Percentiles rank a stretch among this genome's conserved stretches.
These are phyloP conservation scores for Caenorhabditis sp. DNA, from an alignment of 2,888 invertebrate species.

Conservation along the genomic window DNA sequence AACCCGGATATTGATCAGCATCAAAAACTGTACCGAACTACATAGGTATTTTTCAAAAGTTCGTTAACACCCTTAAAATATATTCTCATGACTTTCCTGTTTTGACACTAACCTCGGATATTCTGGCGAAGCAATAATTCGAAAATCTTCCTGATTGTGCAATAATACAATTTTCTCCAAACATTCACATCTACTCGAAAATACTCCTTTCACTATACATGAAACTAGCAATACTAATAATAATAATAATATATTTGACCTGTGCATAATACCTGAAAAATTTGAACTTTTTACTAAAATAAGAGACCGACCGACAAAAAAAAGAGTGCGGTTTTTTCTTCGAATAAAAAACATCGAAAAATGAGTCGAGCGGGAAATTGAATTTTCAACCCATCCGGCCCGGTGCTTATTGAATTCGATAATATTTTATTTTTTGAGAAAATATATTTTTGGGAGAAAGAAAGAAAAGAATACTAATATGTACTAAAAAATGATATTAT, in stretches of 20 bases:
- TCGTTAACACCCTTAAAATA: too few relatives aligned
- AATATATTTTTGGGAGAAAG: too few relatives aligned
- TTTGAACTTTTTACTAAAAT: too few relatives aligned
- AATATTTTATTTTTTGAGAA: too few relatives aligned
- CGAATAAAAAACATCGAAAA: neutral
- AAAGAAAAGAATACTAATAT: too few relatives aligned
- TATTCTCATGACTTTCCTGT: too few relatives aligned
- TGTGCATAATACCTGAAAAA: neutral
- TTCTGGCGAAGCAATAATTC: slow-evolving; percentile 42
- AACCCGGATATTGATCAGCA: too few relatives aligned
- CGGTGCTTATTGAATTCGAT: too few relatives aligned
- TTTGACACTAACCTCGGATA: slow-evolving; percentile 33
- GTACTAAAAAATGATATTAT: neutral
- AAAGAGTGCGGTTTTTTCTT: neutral
- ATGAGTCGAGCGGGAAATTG: slow-evolving; percentile 1
- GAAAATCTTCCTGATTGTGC: slow-evolving; percentile 29
- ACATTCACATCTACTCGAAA: slow-evolving; percentile 19
- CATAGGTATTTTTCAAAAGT: too few relatives aligned
- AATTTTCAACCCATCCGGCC: neutral
- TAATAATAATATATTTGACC: neutral
- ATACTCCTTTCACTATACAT: neutral
- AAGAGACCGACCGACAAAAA: neutral
- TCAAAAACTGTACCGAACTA: too few relatives aligned
- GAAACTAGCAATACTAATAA: neutral
- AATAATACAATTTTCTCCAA: slow-evolving; percentile 40